Base-by-base conservation (phyloP, 1,140 invertebrate species). In the Nasonia vitripennis region DNA sequence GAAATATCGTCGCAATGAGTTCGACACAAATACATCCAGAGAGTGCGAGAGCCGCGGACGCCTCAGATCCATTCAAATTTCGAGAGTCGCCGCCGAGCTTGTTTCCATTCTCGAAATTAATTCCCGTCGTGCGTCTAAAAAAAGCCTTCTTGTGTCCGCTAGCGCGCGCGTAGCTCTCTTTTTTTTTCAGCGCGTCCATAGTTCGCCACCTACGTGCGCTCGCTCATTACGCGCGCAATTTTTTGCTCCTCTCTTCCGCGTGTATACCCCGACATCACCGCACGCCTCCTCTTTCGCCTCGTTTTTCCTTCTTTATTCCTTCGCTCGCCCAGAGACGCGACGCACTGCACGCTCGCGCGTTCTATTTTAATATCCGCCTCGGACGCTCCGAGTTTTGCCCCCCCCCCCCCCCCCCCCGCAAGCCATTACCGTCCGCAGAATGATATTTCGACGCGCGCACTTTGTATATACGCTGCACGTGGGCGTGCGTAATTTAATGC, bases 141-240 rank as follows among this genome's bases (percentile, higher is more conserved):
- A 74, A 41, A 34, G 31, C 31, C 70, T 71, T 6, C 23, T 31
- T 9, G 31, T 45, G 31, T 75, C 37, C 37, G 31, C 27, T 71
- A 11, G 70, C 27, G 27, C 70, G 27, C 70, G 10, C 70, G 68
- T 2, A 11, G 2, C 68, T 73, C 31, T 37, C 14, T 73, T 41
- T 73, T 73, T 73, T 73, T 55, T 73, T 73, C 14, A 12, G n/a
- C 48, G 55, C 55, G 55, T 62, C 55, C 55, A 62, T 10, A 45
- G 20, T 62, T 3, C 17, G 55, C 17, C 55, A 62, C 34, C 27
- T 62, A 34, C 51, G 78, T 37, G 51, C 78, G 10, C 20, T 48
- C 78, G 78, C 55, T 79, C 78, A 45, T 78, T 78, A 78, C 17
- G 45, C 23, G 12, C n/a, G 75, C 75, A 51, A 51, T 78, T 78